Conservation (phyloP, 2,888 invertebrate genomes). For the Eumerus sabulonum region DNA sequence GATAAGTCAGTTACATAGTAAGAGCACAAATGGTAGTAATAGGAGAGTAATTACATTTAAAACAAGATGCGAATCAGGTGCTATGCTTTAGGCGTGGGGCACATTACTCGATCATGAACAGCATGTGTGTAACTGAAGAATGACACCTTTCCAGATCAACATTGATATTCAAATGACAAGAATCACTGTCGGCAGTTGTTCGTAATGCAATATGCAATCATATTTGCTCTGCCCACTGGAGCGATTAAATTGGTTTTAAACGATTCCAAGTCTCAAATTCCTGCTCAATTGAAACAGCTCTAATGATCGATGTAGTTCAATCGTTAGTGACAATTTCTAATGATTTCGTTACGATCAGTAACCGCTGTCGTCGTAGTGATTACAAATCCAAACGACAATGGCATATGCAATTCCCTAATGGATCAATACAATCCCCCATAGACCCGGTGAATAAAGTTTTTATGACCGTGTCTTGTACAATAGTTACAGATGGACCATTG, state of each 20-base stretch:
- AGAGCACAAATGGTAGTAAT: constrained; percentile 12
- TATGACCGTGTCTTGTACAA: not conserved
- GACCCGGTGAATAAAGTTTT: not conserved
- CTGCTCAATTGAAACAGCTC: not conserved
- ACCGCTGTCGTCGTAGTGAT: not conserved
- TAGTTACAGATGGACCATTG: constrained; percentile 5
- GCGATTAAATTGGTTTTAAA: constrained; percentile 51
- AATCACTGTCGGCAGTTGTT: constrained; percentile 38
- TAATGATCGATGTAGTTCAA: constrained; percentile 43
- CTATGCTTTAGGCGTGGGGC: constrained; percentile 36
- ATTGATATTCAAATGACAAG: not conserved
- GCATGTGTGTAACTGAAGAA: not conserved
- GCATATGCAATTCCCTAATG: constrained; percentile 17
- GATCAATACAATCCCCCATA: no score
- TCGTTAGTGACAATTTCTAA: constrained; percentile 31
- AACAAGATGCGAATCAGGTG: constrained; percentile 48
- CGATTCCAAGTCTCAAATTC: constrained; percentile 27
- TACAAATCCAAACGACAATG: not conserved
- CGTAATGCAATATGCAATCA: constrained; percentile 58
- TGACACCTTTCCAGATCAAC: not conserved
- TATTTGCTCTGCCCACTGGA: not conserved
- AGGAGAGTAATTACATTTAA: constrained; percentile 26
- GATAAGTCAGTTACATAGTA: no score
- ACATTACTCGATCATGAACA: constrained; percentile 39
- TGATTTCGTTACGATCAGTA: constrained; percentile 47